Percentiles rank a stretch among this genome's conserved stretches.
phyloP scores from a whole-genome alignment of 1,140 invertebrate genomes.

The Pissodes strobi region DNA sequence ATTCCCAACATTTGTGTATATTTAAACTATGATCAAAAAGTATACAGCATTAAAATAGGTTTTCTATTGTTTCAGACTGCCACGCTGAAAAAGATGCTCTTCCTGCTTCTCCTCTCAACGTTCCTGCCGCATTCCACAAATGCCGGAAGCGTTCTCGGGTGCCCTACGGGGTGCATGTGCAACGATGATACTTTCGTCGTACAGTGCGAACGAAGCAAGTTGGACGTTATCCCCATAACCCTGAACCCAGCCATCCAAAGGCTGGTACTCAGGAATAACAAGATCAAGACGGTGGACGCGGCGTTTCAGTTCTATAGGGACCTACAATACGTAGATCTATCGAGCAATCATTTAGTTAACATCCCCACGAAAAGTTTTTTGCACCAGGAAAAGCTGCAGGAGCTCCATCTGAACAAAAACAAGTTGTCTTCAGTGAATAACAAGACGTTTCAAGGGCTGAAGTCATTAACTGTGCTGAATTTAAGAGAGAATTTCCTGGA shows the following conservation, averaged over 20 bases:
- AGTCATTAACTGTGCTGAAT: constrained; percentile 77
- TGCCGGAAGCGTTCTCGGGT: constrained; percentile 57
- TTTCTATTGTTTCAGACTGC: constrained; percentile 50
- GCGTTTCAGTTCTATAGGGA: constrained; percentile 87
- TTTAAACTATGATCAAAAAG: too few species aligned
- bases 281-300: constrained; percentile 83
- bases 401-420: constrained; percentile 83
- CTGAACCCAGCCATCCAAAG: constrained; percentile 87
- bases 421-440: constrained; percentile 80
- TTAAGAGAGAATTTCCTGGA: constrained; percentile 82
- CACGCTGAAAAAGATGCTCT: constrained; percentile 38
- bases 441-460: constrained; percentile 77
- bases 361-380: constrained; percentile 78
- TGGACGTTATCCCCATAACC: constrained; percentile 88
- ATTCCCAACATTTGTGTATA: too few species aligned
- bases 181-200: constrained; percentile 89
- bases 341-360: constrained; percentile 79
- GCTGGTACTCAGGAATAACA: constrained; percentile 81
- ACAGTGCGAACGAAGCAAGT: constrained; percentile 78
- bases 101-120: constrained; percentile 50
- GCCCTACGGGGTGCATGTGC: constrained; percentile 80
- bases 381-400: constrained; percentile 77
- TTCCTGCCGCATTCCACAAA: constrained; percentile 51
- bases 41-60: too few species aligned
- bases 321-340: constrained; percentile 80